Percentiles rank a stretch among this genome's conserved stretches.
Evolutionary conservation across 2,797 vertebrate genomes (phyloP).

Genomic region (Gobionotothen gibberifrons): DNA sequence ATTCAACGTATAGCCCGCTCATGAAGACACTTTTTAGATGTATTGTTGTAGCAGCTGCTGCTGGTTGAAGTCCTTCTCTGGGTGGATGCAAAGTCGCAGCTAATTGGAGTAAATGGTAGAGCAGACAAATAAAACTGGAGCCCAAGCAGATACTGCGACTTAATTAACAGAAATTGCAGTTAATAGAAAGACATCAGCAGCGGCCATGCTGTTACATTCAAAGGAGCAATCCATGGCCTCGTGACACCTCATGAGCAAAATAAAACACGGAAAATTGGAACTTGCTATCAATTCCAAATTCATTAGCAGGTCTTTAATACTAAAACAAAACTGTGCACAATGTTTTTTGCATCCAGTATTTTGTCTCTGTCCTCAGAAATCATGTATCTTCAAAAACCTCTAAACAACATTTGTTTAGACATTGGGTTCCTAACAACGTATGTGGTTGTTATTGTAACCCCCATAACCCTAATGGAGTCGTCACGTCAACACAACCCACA

Average conservation of each 20-base stretch:
- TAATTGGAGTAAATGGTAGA: constrained; percentile 7
- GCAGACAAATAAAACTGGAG: constrained; percentile 6
- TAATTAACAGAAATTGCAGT: constrained; percentile 9
- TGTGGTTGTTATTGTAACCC: too few relatives aligned
- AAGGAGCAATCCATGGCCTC: not conserved
- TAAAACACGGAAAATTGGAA: not conserved
- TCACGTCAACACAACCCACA: too few relatives aligned
- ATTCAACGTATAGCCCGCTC: constrained; percentile 3
- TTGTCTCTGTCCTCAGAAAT: not conserved
- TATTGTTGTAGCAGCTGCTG: constrained; percentile 2
- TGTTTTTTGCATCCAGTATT: not conserved
- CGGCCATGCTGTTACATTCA: not conserved
- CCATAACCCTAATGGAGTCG: too few relatives aligned
- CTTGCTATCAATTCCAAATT: not conserved
- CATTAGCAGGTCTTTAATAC: not conserved
- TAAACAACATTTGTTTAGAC: too few relatives aligned
- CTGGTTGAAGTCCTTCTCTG: not conserved
- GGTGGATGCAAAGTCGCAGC: constrained; percentile 12
- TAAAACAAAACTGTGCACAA: not conserved
- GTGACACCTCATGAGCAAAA: not conserved
- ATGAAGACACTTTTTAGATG: not conserved
- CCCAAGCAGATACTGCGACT: not conserved
- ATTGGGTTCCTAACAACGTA: too few relatives aligned
- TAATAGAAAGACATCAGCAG: constrained; percentile 5
- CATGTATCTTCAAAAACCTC: not conserved